Evolutionary conservation across 2,797 vertebrate species (phyloP), one percentile per base, ranked within the genome.

Genomic region (Erethizon dorsatum): DNA sequence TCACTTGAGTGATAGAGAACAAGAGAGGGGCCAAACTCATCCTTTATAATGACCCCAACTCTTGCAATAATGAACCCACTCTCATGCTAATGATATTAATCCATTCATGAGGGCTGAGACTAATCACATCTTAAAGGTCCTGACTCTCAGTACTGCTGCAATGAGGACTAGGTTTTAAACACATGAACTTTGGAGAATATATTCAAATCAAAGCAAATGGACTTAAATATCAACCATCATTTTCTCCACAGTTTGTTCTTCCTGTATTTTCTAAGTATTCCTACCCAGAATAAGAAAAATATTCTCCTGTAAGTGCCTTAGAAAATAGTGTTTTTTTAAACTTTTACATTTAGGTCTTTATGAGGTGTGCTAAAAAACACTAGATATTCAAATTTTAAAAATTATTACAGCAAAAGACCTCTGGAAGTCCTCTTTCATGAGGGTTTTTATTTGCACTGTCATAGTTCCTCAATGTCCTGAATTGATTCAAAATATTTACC

Each of bases 311-410:
- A 78, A 73, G 50, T 71, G 5, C 13, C 41, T 90, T 90, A 77
- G 18, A 78, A 71, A 65, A 83, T 10, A 61, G 4, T 3, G 9
- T 31, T 86, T 94, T 92, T 17, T 6, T 6, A 77, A 6, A 1
- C 13, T 24, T 95, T 91, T 80, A 73, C 15, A 61, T 52, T 94
- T 79, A 83, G 78, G 14, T 67, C 24, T 88, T 93, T 79, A 5
- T 71, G n/a, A 71, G 12, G 13, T 28, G 5, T 47, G 24, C 45
- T 75, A 75, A 75, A 73, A 73, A 26, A 75, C 15, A 5, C 2
- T 28, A 26, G 47, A 75, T 75, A 11, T 73, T 45, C 47, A 75
- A 14, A 75, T 47, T 26, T 73, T 73, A 12, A 14, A 47, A 75
- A 45, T 45, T 47, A 45, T 47, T 75, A 45, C 20, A 45, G 22